A percentile compares a stretch with the other conserved stretches of the same genome.
phyloP scores from a whole-genome alignment of 2,888 invertebrate genomes.

The Trachelus tabidus region DNA sequence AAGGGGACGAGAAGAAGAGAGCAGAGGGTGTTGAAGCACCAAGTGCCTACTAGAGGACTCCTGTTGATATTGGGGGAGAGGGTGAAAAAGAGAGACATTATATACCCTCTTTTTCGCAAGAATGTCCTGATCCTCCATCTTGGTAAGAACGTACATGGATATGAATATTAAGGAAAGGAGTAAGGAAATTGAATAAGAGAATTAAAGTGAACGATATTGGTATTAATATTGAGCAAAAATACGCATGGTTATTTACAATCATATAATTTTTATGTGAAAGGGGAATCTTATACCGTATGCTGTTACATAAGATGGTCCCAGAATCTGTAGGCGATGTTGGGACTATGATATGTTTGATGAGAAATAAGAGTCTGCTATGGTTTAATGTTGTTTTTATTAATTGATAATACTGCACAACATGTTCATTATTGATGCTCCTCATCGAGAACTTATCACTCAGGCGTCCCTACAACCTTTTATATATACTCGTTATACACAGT shows the following conservation, averaged over 20 bases:
- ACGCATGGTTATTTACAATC: not conserved
- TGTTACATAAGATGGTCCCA: not conserved
- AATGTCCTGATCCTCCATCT: not conserved
- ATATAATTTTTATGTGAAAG: not conserved
- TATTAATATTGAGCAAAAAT: not conserved
- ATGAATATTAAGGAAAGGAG: not conserved
- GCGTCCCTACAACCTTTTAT: constrained; percentile 34
- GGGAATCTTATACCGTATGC: not conserved
- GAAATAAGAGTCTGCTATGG: not conserved
- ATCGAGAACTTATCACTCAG: constrained; percentile 32
- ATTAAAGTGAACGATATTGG: not conserved
- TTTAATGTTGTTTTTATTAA: constrained; percentile 46
- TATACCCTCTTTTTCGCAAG: constrained; percentile 3
- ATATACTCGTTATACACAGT: constrained; percentile 41
- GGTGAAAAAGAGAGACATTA: constrained; percentile 9
- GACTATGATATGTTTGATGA: not conserved
- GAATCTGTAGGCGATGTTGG: not conserved
- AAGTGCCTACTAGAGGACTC: constrained; percentile 26
- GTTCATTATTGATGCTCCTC: constrained; percentile 39
- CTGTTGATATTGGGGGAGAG: constrained; percentile 30
- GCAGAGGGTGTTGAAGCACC: constrained; percentile 8
- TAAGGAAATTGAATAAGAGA: not conserved
- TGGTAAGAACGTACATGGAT: not conserved
- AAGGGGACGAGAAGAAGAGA: not conserved
- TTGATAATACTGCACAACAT: constrained; percentile 60